Conservation (phyloP, 2,113 vertebrate species). For the Macrotus californicus region DNA sequence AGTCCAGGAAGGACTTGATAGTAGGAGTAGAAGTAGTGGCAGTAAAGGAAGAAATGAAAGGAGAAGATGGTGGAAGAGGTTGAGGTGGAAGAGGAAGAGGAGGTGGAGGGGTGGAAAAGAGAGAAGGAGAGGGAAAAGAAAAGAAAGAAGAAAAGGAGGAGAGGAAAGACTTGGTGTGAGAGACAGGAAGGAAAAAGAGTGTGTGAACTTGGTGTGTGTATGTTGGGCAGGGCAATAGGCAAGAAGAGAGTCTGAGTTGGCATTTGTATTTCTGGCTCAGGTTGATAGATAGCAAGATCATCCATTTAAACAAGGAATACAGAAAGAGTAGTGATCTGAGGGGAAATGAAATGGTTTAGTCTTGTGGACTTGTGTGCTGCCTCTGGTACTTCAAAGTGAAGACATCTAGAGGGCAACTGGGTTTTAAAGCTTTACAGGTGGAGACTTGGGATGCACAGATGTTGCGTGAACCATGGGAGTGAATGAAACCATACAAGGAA, state of each 20-base stretch:
- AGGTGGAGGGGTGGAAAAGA: too few species aligned
- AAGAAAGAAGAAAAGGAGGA: neutral
- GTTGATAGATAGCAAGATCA: neutral
- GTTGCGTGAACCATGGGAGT: neutral
- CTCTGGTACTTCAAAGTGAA: neutral
- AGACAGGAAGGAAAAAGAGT: neutral
- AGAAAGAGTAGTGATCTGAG: neutral
- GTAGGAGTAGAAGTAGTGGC: neutral
- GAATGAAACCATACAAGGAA: neutral
- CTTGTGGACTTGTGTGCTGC: neutral
- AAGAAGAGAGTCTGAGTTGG: neutral
- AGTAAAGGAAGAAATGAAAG: neutral
- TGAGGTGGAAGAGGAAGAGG: neutral
- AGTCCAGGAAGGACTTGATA: neutral
- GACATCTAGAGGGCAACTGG: neutral
- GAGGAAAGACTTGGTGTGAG: neutral
- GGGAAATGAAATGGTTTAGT: neutral
- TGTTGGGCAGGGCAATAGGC: neutral
- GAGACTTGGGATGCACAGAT: neutral
- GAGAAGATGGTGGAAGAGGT: neutral
- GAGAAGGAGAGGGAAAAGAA: neutral
- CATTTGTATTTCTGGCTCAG: neutral
- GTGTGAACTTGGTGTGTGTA: neutral
- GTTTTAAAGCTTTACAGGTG: neutral
- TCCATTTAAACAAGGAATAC: neutral